Percentiles rank a stretch among this genome's conserved stretches.
Evolutionary conservation across 2,888 invertebrate species (phyloP).

Genomic region (Corbicula japonica): DNA sequence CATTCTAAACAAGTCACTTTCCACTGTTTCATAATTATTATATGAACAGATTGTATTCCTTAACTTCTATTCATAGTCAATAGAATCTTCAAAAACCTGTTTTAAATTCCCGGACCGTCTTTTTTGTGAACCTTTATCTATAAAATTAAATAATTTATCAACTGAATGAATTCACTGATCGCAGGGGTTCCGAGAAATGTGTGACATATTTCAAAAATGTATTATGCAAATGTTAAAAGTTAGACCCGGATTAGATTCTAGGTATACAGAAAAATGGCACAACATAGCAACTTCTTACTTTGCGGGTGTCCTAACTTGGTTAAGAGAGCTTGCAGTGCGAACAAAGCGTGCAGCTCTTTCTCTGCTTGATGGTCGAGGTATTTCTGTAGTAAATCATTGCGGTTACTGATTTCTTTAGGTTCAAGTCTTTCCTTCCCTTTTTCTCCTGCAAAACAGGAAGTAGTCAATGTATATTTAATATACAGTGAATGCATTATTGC

Average conservation of each 20-base stretch:
- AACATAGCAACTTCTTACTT: too few species aligned
- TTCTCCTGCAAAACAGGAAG: conserved; percentile 60
- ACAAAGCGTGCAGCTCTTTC: conserved; percentile 93
- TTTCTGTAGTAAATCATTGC: conserved; percentile 88
- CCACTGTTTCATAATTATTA: too few species aligned
- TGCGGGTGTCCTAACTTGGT: conserved; percentile 93
- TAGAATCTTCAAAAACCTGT: too few species aligned
- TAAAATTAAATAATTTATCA: background rate
- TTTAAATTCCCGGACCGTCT: background rate
- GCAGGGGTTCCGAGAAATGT: background rate
- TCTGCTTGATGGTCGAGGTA: conserved; percentile 91
- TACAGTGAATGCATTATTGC: background rate
- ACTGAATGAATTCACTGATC: background rate
- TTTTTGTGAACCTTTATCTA: background rate
- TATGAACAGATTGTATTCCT: too few species aligned
- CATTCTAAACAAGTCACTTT: too few species aligned
- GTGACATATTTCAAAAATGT: background rate
- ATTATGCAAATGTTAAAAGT: background rate
- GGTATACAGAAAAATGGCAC: background rate
- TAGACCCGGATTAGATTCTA: background rate
- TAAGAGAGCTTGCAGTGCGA: conserved; percentile 93
- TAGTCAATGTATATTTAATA: background rate
- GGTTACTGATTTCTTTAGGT: conserved; percentile 86
- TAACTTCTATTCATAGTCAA: too few species aligned
- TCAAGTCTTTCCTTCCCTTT: conserved; percentile 82